Percentiles rank a stretch among this genome's conserved stretches.
Evolutionary conservation across 2,888 invertebrate species (phyloP).

Genomic region (Drosophila borealis): DNA sequence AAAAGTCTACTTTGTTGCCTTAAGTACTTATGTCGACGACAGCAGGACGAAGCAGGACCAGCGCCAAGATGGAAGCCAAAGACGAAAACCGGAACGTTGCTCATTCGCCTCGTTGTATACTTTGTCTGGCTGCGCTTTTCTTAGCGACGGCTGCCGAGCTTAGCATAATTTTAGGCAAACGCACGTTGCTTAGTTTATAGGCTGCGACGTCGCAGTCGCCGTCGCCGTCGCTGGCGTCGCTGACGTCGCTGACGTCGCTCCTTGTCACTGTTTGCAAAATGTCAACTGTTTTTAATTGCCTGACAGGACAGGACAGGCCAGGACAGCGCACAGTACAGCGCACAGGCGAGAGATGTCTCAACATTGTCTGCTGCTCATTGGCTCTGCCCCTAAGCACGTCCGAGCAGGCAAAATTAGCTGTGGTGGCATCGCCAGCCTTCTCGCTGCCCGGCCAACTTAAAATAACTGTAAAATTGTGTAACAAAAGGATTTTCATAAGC

Average conservation of each 20-base stretch:
- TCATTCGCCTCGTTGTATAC: constrained; percentile 57
- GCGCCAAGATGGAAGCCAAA: constrained; percentile 16
- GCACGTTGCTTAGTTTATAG: constrained; percentile 80
- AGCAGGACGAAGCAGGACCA: constrained; percentile 42
- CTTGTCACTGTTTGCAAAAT: constrained; percentile 70
- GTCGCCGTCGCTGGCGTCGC: constrained; percentile 5
- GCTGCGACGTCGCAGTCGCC: constrained; percentile 54
- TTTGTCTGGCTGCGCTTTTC: constrained; percentile 70
- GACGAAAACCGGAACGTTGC: constrained; percentile 45
- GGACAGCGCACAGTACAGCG: constrained; percentile 6
- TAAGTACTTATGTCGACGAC: constrained; percentile 75
- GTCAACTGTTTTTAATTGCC: constrained; percentile 80
- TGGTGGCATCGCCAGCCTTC: constrained; percentile 1
- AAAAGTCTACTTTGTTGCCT: constrained; percentile 76
- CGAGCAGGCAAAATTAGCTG: constrained; percentile 67
- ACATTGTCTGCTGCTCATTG: constrained; percentile 57
- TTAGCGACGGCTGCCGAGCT: constrained; percentile 64
- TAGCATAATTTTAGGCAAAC: constrained; percentile 80
- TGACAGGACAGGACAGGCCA: constrained; percentile 47
- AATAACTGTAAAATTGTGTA: constrained; percentile 79
- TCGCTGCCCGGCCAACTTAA: constrained; percentile 50
- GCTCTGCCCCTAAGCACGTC: constrained; percentile 58
- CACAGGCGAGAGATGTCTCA: constrained; percentile 38
- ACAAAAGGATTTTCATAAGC: constrained; percentile 80
- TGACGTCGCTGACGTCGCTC: constrained; percentile 21